Base-by-base conservation (phyloP, 2,888 invertebrate species). In the Eretmocerus hayati region DNA sequence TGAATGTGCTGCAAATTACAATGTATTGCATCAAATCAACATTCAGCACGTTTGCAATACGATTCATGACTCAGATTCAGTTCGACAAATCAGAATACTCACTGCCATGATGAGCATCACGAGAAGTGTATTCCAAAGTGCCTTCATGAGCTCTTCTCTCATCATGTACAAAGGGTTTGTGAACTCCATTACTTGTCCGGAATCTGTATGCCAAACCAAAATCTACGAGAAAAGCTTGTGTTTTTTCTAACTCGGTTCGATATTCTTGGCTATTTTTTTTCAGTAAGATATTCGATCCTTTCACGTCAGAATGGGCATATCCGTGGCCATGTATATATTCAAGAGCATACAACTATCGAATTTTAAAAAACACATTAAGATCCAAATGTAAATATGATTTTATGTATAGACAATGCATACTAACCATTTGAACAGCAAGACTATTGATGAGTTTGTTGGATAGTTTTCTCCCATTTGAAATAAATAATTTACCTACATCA, bases 291-390 rank as follows among this genome's bases (percentile, higher is more conserved):
- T 99, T 99, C 36, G 92, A 88, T 46, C 93, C 95, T 75, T 99
- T 99, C 39, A 99, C 87, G 72, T 99, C 99, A n/a, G 91, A 93
- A 75, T 99, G 99, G 41, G 92, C 87, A 72, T 94, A 97, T 11
- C 91, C 91, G 65, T 87, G 83, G 58, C 81, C 81, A 64, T 99
- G 97, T 56, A 99, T 79, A 71, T 92, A 96, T 71, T 95, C 90
- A 50, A 97, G 72, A 1, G 88, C 84, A 69, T 94, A 87, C 43
- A 97, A 69, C 78, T 83, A 66, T 32, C n/a, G n/a, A n/a, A n/a
- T n/a, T n/a, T n/a, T n/a, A n/a, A n/a, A n/a, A n/a, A n/a, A n/a
- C n/a, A n/a, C n/a, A n/a, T n/a, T n/a, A n/a, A n/a, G n/a, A n/a
- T n/a, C n/a, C n/a, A n/a, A n/a, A n/a, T n/a, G n/a, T n/a, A n/a